Percentiles rank a stretch among this genome's conserved stretches.
Conservation (phyloP, 1,140 invertebrate species). For the Sinella curviseta region DNA sequence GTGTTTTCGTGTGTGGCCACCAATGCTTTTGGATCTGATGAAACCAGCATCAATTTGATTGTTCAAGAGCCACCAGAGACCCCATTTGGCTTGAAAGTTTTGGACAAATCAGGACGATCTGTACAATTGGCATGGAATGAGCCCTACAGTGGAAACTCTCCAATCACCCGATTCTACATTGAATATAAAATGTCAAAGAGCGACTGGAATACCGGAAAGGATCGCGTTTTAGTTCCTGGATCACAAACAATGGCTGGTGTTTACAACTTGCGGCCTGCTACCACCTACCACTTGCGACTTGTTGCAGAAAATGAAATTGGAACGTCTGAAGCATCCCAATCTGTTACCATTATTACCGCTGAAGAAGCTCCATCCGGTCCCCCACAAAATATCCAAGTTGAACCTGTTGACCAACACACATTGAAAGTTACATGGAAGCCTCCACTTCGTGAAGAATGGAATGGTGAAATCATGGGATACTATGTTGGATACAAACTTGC, state of each 20-base stretch:
- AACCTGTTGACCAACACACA: constrained; percentile 87
- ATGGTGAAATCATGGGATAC: constrained; percentile 66
- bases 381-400: constrained; percentile 66
- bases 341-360: constrained; percentile 88
- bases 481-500: constrained; percentile 87
- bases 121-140: constrained; percentile 89
- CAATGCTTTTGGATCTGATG: constrained; percentile 91
- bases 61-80: constrained; percentile 94
- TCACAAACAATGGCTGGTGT: constrained; percentile 83
- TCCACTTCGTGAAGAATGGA: constrained; percentile 71
- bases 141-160: constrained; percentile 93
- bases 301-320: constrained; percentile 94
- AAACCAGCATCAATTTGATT: constrained; percentile 92
- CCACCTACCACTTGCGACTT: constrained; percentile 87
- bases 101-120: constrained; percentile 85
- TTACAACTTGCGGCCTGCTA: constrained; percentile 84
- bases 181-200: constrained; percentile 90
- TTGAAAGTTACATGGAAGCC: constrained; percentile 92
- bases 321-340: constrained; percentile 83
- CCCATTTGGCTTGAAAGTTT: constrained; percentile 83
- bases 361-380: constrained; percentile 71
- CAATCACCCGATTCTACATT: constrained; percentile 85
- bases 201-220: constrained; percentile 73
- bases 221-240: constrained; percentile 78
- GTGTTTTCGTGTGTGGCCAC: constrained; percentile 92